Conservation (phyloP, 1,140 invertebrate species). For the Brachionus manjavacas region DNA sequence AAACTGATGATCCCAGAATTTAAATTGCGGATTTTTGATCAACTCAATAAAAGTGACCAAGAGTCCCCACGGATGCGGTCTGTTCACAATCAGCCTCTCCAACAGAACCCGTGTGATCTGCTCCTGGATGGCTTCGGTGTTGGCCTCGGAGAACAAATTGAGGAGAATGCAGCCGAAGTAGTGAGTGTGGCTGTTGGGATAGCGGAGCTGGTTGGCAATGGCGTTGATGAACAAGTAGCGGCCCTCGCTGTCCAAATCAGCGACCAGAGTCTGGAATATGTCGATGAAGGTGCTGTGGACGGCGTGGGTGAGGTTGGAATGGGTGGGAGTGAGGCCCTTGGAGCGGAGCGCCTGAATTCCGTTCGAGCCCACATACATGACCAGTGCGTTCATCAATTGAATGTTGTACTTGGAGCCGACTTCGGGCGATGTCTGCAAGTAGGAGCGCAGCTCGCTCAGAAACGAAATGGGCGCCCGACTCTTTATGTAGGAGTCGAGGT, state of each 20-base stretch:
- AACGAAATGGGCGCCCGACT: conserved; percentile 90
- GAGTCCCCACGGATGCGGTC: conserved; percentile 97
- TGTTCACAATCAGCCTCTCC: conserved; percentile 91
- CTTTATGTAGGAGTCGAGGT: conserved; percentile 91
- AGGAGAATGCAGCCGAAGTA: conserved; percentile 96
- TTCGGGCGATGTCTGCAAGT: conserved; percentile 17
- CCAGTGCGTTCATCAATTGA: conserved; percentile 27
- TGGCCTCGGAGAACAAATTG: conserved; percentile 95
- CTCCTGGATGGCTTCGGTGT: conserved; percentile 87
- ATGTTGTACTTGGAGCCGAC: conserved; percentile 34
- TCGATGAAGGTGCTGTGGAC: conserved; percentile 96
- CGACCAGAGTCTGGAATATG: conserved; percentile 96
- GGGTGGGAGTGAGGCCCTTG: conserved; percentile 73
- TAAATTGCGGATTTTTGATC: conserved; percentile 96
- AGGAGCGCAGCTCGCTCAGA: conserved; percentile 72
- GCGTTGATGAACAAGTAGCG: conserved; percentile 93
- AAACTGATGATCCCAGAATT: conserved; percentile 98
- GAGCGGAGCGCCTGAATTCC: conserved; percentile 63
- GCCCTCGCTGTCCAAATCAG: conserved; percentile 90
- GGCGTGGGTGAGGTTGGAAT: conserved; percentile 80
- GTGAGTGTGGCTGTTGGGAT: conserved; percentile 98
- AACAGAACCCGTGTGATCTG: conserved; percentile 78
- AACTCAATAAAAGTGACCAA: conserved; percentile 97
- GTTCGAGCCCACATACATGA: conserved; percentile 21
- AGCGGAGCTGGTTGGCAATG: conserved; percentile 93